A percentile compares a stretch with the other conserved stretches of the same genome.
Evolutionary conservation across 2,113 vertebrate species (phyloP).

Genomic region (Candoia aspera): DNA sequence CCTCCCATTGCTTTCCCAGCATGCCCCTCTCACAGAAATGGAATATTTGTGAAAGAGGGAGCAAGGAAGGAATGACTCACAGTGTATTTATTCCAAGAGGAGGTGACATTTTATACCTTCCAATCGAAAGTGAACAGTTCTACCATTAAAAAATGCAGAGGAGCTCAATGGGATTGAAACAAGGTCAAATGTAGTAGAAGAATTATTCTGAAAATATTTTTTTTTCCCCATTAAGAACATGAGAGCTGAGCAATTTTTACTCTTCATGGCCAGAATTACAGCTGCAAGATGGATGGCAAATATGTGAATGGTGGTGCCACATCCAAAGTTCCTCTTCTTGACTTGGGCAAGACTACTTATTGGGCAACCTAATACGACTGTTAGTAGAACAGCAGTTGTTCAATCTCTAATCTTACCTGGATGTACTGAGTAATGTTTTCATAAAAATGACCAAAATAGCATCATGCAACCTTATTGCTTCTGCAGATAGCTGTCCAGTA

Average conservation of each 20-base stretch:
- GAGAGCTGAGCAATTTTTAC: not conserved
- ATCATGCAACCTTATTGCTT: too few relatives aligned
- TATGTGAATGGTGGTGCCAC: not conserved
- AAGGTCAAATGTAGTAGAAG: not conserved
- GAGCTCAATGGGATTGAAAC: not conserved
- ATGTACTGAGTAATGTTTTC: too few relatives aligned
- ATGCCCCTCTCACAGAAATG: not conserved
- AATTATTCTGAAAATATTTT: not conserved
- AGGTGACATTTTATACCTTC: not conserved
- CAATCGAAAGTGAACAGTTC: not conserved
- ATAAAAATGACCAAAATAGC: too few relatives aligned
- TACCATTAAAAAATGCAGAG: not conserved
- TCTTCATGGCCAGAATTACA: not conserved
- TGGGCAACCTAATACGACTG: too few relatives aligned
- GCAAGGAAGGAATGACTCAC: not conserved
- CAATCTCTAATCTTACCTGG: too few relatives aligned
- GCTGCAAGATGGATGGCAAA: not conserved
- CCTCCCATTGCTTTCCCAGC: too few relatives aligned
- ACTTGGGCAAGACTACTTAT: too few relatives aligned
- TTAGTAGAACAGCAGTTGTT: too few relatives aligned
- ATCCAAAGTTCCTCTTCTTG: not conserved
- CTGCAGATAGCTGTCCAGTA: too few relatives aligned
- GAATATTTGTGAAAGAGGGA: not conserved
- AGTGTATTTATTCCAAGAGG: not conserved
- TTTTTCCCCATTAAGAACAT: not conserved